phyloP scores from a whole-genome alignment of 1,140 invertebrate species.

The Panagrolaimus sp. region DNA sequence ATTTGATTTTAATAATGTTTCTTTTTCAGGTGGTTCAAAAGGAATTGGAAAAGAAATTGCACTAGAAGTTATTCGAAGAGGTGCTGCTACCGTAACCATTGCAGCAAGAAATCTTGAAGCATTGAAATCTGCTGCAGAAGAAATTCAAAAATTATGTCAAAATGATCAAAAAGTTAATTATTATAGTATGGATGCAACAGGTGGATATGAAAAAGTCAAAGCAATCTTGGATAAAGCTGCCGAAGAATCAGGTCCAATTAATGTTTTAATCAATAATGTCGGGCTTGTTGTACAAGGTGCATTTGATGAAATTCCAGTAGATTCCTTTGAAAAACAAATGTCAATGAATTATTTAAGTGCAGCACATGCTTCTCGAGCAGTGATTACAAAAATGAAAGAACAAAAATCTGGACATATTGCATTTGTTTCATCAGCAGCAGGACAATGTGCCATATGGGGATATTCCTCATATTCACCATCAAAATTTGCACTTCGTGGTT shows the following conservation, averaged over 20 bases:
- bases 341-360: constrained; percentile 64
- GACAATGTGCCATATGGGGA: constrained; percentile 81
- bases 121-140: constrained; percentile 22
- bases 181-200: constrained; percentile 34
- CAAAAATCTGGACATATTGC: constrained; percentile 69
- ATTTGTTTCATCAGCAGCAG: constrained; percentile 73
- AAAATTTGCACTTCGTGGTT: constrained; percentile 87
- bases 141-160: constrained; percentile 23
- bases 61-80: constrained; percentile 69
- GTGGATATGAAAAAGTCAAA: constrained; percentile 23
- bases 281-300: constrained; percentile 67
- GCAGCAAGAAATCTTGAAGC: constrained; percentile 70
- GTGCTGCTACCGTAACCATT: constrained; percentile 76
- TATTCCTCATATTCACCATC: constrained; percentile 81
- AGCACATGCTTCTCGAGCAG: constrained; percentile 63
- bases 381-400: constrained; percentile 58
- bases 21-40: constrained; percentile 73
- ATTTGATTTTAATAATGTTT: constrained; percentile 19
- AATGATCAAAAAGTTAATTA: constrained; percentile 28
- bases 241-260: constrained; percentile 69
- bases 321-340: constrained; percentile 63
- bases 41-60: constrained; percentile 84
- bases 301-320: constrained; percentile 73
- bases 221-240: constrained; percentile 7
- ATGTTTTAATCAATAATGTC: constrained; percentile 84